phyloP scores from a whole-genome alignment of 2,888 invertebrate species.

The Ichneumoninae sp. region DNA sequence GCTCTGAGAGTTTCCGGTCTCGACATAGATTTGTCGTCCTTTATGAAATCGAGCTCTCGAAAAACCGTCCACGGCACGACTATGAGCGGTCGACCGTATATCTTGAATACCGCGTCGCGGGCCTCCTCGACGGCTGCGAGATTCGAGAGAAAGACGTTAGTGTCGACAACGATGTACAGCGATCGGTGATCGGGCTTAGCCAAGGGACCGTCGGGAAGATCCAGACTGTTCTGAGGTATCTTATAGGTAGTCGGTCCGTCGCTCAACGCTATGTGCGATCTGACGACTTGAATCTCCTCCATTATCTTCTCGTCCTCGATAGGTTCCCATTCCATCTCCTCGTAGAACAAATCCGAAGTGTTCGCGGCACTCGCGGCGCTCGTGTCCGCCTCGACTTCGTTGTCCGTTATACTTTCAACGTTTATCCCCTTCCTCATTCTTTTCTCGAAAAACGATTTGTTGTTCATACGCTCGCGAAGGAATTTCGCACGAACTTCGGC shows the following conservation, averaged over 20 bases:
- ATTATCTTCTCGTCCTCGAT: slow-evolving; percentile 80
- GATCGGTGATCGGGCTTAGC: slow-evolving; percentile 33
- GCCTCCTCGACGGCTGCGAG: slow-evolving; percentile 77
- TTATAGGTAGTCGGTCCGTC: slow-evolving; percentile 18
- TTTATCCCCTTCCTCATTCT: not conserved
- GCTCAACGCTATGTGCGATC: slow-evolving; percentile 73
- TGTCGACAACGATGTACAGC: slow-evolving; percentile 82
- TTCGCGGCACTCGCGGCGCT: not conserved
- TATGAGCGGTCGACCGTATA: slow-evolving; percentile 77
- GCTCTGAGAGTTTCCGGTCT: slow-evolving; percentile 70
- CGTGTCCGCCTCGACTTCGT: slow-evolving; percentile 1
- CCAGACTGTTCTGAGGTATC: slow-evolving; percentile 70
- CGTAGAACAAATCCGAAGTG: slow-evolving; percentile 69
- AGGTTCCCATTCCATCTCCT: slow-evolving; percentile 84
- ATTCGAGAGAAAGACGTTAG: slow-evolving; percentile 83
- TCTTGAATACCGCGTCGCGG: slow-evolving; percentile 74
- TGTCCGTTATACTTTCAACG: not conserved
- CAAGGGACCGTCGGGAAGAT: slow-evolving; percentile 61
- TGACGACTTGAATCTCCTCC: slow-evolving; percentile 78
- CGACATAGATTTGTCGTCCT: slow-evolving; percentile 75
- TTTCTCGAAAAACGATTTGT: slow-evolving; percentile 27
- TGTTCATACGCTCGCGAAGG: slow-evolving; percentile 47
- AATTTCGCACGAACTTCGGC: slow-evolving; percentile 55
- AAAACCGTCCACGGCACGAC: slow-evolving; percentile 82
- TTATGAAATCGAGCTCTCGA: slow-evolving; percentile 82